phyloP scores from a whole-genome alignment of 1,140 invertebrate genomes.

The Microplitis demolitor region DNA sequence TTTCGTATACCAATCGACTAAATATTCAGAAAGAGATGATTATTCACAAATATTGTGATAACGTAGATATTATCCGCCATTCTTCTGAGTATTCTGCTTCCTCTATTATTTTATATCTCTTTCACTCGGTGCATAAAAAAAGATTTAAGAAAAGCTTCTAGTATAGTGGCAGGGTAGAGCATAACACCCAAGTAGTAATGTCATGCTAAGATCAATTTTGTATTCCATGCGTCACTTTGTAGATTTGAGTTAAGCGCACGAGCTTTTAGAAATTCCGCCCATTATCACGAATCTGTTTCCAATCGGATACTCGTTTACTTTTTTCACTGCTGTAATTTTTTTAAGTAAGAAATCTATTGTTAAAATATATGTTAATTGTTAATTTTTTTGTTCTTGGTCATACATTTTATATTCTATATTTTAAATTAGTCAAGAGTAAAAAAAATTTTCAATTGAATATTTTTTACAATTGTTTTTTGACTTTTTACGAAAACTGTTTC shows the following conservation, averaged over 20 bases:
- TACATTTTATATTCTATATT: no score
- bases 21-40: neutral
- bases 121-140: neutral
- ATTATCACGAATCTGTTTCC: conserved; percentile 42
- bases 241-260: conserved; percentile 48
- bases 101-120: neutral
- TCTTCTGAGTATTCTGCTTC: neutral
- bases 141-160: neutral
- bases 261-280: conserved; percentile 52
- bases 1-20: neutral
- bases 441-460: no score
- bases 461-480: no score
- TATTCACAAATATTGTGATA: no score
- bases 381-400: no score
- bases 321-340: neutral
- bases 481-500: no score
- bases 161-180: neutral
- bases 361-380: no score
- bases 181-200: conserved; percentile 40
- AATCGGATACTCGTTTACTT: conserved; percentile 26
- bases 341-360: neutral
- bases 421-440: no score
- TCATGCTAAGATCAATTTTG: conserved; percentile 57
- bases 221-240: conserved; percentile 52
- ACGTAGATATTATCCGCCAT: no score